phyloP scores from a whole-genome alignment of 2,797 vertebrate genomes.

The Crypturellus tataupa region DNA sequence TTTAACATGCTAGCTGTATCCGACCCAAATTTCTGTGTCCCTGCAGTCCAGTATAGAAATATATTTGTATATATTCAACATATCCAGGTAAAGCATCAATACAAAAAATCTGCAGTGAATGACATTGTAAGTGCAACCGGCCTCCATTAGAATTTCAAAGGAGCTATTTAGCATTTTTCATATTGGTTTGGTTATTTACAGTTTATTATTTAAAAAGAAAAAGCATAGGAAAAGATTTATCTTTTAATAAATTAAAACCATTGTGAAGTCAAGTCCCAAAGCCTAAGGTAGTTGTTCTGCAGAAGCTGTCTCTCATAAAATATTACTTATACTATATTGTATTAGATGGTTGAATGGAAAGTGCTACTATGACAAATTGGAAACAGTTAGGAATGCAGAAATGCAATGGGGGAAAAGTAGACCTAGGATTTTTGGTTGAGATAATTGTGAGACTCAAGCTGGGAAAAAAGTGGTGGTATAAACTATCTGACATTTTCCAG shows the following conservation, averaged over 20 bases:
- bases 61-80: neutral
- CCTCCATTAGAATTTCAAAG: conserved; percentile 53
- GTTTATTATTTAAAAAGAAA: conserved; percentile 53
- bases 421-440: neutral
- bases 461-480: neutral
- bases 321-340: neutral
- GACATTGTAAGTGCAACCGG: neutral
- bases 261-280: neutral
- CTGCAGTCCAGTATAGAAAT: neutral
- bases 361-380: neutral
- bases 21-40: neutral
- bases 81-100: neutral
- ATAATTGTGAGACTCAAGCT: neutral
- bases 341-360: neutral
- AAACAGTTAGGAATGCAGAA: conserved; percentile 3
- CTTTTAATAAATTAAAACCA: conserved; percentile 14
- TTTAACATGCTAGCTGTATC: neutral
- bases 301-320: neutral
- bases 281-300: neutral
- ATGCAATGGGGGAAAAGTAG: neutral
- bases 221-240: conserved; percentile 21
- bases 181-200: conserved; percentile 55
- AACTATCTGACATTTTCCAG: neutral
- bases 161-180: conserved; percentile 32
- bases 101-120: neutral